phyloP scores from a whole-genome alignment of 1,140 invertebrate genomes.

The Tetramorium simillimum region DNA sequence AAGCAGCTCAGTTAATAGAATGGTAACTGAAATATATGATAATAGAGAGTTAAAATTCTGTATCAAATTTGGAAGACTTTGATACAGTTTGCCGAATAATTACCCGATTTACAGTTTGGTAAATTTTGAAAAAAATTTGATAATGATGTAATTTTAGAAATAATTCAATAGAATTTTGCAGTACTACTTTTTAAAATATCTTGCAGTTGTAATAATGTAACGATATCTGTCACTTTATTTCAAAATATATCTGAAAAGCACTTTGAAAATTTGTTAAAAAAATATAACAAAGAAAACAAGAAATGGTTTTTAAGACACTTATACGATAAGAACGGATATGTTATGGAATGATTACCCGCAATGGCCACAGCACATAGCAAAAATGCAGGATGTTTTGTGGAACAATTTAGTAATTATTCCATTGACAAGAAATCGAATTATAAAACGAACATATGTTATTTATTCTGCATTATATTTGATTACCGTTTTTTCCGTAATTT shows the following conservation, averaged over 20 bases:
- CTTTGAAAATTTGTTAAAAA: neutral
- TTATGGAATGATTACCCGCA: slow-evolving; percentile 59
- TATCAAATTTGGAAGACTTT: too few relatives aligned
- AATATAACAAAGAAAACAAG: neutral
- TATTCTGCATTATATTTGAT: neutral
- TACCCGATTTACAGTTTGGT: too few relatives aligned
- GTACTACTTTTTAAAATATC: too few relatives aligned
- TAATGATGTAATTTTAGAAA: too few relatives aligned
- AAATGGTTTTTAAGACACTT: slow-evolving; percentile 49
- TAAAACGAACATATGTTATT: neutral
- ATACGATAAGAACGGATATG: slow-evolving; percentile 28
- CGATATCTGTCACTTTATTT: neutral
- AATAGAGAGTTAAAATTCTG: too few relatives aligned
- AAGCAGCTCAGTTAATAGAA: too few relatives aligned
- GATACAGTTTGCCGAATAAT: too few relatives aligned
- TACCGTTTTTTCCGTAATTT: too few relatives aligned
- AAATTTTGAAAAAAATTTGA: too few relatives aligned
- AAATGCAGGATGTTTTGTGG: slow-evolving; percentile 58
- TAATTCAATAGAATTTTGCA: too few relatives aligned
- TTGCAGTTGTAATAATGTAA: neutral
- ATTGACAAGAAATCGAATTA: slow-evolving; percentile 24
- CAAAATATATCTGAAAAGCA: neutral
- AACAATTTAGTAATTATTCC: slow-evolving; percentile 60
- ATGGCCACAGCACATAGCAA: slow-evolving; percentile 55
- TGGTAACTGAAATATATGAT: too few relatives aligned